Percentiles rank a stretch among this genome's conserved stretches.
These are phyloP conservation scores for Eupithecia inturbata DNA, from an alignment of 2,888 invertebrate genomes.

Conservation along the genomic window DNA sequence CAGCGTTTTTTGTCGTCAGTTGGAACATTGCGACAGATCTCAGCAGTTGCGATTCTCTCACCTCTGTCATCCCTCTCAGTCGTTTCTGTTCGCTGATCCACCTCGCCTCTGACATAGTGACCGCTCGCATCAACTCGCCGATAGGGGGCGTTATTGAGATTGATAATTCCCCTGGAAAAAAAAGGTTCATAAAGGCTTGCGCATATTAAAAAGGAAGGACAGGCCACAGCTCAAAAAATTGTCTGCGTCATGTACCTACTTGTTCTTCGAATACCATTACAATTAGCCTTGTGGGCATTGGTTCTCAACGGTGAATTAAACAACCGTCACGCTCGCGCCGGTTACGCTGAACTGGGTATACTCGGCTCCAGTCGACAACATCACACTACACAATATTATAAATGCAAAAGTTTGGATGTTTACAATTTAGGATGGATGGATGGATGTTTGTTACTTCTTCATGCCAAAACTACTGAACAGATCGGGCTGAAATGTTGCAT, in stretches of 20 bases:
- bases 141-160: conserved; percentile 91
- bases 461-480: no score
- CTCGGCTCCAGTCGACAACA: no score
- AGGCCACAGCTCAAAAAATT: not conserved
- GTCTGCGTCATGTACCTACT: no score
- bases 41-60: conserved; percentile 36
- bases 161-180: conserved; percentile 80
- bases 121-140: conserved; percentile 94
- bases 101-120: conserved; percentile 87
- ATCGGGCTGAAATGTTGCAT: no score
- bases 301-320: not conserved
- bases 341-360: no score
- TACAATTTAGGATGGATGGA: no score
- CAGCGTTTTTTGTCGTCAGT: not conserved
- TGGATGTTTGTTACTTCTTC: no score
- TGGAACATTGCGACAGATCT: not conserved
- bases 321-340: not conserved
- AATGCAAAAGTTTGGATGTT: no score
- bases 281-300: not conserved
- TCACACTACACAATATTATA: no score
- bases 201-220: fast-evolving
- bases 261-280: not conserved
- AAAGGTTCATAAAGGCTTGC: not conserved
- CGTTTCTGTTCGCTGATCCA: conserved; percentile 90
- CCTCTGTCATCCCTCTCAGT: conserved; percentile 94